These are phyloP conservation scores for Notocelia uddmanniana DNA, from an alignment of 2,888 invertebrate species.

Conservation along the genomic window DNA sequence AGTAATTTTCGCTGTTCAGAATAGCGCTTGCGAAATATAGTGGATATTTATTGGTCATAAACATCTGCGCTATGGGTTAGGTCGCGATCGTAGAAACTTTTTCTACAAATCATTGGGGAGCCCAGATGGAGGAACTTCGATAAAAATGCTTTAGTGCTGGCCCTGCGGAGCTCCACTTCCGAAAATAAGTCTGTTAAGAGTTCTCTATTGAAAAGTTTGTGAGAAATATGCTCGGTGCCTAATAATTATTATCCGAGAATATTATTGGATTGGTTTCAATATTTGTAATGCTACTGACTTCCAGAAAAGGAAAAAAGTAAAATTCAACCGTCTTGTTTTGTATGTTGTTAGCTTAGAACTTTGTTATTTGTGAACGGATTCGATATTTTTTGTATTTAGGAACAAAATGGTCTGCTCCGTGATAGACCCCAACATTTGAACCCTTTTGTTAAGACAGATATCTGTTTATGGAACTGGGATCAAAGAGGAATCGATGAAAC, in stretches of 20 bases:
- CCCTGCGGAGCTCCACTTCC: constrained; percentile 47
- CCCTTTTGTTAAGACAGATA: too few species aligned
- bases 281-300: not conserved
- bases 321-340: not conserved
- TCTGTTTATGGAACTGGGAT: too few species aligned
- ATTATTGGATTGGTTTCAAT: constrained; percentile 22
- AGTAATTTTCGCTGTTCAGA: constrained; percentile 34
- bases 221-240: constrained; percentile 28
- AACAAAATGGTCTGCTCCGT: not conserved
- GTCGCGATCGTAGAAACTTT: constrained; percentile 57
- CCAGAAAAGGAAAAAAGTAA: not conserved
- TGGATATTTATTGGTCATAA: constrained; percentile 51
- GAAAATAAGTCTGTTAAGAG: constrained; percentile 36
- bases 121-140: constrained; percentile 53
- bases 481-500: too few species aligned
- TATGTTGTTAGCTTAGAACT: not conserved
- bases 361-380: not conserved
- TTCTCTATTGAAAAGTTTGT: constrained; percentile 39
- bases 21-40: constrained; percentile 24
- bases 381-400: not conserved
- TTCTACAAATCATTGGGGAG: constrained; percentile 63
- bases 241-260: constrained; percentile 32
- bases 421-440: too few species aligned
- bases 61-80: constrained; percentile 54
- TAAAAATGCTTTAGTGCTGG: constrained; percentile 64